A percentile compares a stretch with the other conserved stretches of the same genome.
Evolutionary conservation across 2,797 vertebrate species (phyloP).

Genomic region (Sebastiscus tertius): DNA sequence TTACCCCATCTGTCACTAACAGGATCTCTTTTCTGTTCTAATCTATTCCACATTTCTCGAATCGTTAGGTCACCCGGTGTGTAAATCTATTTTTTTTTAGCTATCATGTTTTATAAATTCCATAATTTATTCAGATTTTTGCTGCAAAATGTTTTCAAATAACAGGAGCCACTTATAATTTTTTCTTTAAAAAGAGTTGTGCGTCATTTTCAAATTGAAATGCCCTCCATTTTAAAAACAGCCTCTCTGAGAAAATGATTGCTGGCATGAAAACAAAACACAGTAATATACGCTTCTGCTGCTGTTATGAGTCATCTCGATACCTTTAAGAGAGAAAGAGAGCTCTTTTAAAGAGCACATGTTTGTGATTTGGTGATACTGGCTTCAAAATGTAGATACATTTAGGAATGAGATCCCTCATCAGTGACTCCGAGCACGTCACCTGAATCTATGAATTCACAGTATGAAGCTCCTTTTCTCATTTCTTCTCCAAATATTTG

Average conservation of each 20-base stretch:
- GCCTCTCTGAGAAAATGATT: not conserved
- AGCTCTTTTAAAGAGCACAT: not conserved
- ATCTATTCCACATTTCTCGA: not conserved
- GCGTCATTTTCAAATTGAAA: not conserved
- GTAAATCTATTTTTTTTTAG: not conserved
- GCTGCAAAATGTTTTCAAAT: not conserved
- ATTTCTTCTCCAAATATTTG: not conserved
- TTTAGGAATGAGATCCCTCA: not conserved
- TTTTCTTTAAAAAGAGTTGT: not conserved
- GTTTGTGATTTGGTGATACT: not conserved
- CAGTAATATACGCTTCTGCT: not conserved
- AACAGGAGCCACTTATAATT: not conserved
- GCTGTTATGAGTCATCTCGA: not conserved
- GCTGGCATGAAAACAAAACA: slow-evolving; percentile 8
- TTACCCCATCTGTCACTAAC: not conserved
- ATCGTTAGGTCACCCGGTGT: not conserved
- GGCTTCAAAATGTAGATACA: not conserved
- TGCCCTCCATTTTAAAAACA: slow-evolving; percentile 12
- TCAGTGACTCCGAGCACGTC: not conserved
- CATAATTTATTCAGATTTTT: not conserved
- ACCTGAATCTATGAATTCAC: not conserved
- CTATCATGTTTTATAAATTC: not conserved
- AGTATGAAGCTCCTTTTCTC: not conserved
- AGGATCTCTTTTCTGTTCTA: not conserved
- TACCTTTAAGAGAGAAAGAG: not conserved